A percentile compares a stretch with the other conserved stretches of the same genome.
phyloP scores from a whole-genome alignment of 2,888 invertebrate species.

The Geophilus truncorum region DNA sequence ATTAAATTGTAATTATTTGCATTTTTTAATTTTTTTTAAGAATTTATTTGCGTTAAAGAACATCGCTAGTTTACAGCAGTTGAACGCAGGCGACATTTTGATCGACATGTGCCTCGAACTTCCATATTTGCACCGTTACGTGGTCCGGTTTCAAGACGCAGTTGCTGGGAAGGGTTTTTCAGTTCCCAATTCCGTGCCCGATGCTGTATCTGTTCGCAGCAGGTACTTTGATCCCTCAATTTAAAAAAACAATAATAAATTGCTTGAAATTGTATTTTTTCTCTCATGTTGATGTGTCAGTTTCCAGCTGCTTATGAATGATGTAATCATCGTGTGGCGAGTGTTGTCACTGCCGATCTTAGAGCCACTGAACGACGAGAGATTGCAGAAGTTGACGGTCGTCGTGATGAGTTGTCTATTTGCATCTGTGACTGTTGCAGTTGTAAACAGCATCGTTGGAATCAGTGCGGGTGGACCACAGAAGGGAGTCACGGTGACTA shows the following conservation, averaged over 20 bases:
- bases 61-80: constrained; percentile 67
- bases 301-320: constrained; percentile 72
- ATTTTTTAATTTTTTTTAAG: too few relatives aligned
- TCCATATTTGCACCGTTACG: constrained; percentile 62
- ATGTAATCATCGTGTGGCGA: constrained; percentile 74
- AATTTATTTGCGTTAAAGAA: constrained; percentile 71
- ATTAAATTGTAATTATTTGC: too few relatives aligned
- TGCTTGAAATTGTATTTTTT: background rate
- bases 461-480: constrained; percentile 40
- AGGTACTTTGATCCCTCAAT: too few relatives aligned
- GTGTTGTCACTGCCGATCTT: constrained; percentile 79
- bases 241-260: too few relatives aligned
- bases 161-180: constrained; percentile 59
- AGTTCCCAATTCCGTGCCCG: constrained; percentile 49
- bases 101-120: constrained; percentile 75
- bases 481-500: constrained; percentile 47
- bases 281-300: constrained; percentile 49
- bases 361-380: constrained; percentile 79
- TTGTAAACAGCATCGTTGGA: constrained; percentile 47
- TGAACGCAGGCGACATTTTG: constrained; percentile 74
- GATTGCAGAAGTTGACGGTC: constrained; percentile 73
- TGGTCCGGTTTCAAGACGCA: constrained; percentile 59
- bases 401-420: constrained; percentile 79
- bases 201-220: constrained; percentile 66
- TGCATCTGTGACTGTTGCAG: constrained; percentile 51